Percentiles rank a stretch among this genome's conserved stretches.
phyloP scores from a whole-genome alignment of 2,113 vertebrate genomes.

The Erinaceus europaeus region DNA sequence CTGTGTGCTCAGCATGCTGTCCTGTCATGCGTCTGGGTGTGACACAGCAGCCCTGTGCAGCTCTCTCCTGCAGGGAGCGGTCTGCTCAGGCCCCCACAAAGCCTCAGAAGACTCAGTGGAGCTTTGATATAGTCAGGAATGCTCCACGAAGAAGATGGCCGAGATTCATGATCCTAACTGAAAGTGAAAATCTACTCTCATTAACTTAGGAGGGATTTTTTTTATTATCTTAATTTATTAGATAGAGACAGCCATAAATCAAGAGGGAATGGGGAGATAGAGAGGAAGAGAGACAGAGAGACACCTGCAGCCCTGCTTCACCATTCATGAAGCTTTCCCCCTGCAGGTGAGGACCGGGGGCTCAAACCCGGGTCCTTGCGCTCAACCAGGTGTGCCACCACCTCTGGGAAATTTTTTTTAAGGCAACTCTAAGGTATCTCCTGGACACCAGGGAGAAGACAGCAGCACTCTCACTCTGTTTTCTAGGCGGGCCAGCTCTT shows the following conservation, averaged over 20 bases:
- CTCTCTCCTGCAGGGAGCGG: not conserved
- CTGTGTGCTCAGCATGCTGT: not conserved
- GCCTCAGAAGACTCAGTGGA: not conserved
- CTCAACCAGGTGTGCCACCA: too few species aligned
- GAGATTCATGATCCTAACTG: not conserved
- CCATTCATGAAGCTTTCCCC: too few species aligned
- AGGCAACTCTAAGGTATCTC: not conserved
- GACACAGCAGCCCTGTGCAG: not conserved
- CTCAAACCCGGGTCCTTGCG: too few species aligned
- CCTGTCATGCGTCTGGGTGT: not conserved
- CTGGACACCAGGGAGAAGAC: not conserved
- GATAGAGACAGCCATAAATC: too few species aligned
- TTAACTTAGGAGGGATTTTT: not conserved
- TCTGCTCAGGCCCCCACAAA: not conserved
- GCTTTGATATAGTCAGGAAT: too few species aligned
- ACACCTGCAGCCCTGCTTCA: too few species aligned
- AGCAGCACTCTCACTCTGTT: not conserved
- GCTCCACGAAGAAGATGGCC: too few species aligned
- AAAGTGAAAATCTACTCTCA: not conserved
- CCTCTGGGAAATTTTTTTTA: not conserved
- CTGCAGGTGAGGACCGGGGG: too few species aligned
- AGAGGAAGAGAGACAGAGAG: too few species aligned
- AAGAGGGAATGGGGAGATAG: too few species aligned
- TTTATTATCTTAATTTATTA: too few species aligned
- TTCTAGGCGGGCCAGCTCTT: not conserved